Conservation (phyloP, 2,113 vertebrate species). For the Nymphicus hollandicus region DNA sequence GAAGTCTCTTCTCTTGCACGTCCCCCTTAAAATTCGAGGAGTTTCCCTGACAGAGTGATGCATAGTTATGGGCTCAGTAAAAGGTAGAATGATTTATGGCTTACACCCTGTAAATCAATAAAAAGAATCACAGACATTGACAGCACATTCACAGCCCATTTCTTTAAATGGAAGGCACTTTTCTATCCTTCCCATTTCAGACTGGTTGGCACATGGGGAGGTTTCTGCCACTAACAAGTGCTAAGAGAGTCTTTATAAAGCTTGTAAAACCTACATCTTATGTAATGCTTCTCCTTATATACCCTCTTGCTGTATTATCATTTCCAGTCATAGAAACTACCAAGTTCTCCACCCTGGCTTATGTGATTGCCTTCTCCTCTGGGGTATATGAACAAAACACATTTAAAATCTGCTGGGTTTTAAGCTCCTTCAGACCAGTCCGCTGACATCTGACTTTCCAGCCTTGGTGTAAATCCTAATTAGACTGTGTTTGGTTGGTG, state of each 20-base stretch:
- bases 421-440: not conserved
- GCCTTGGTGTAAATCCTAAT: not conserved
- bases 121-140: slow-evolving; percentile 61
- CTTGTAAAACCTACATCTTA: slow-evolving; percentile 13
- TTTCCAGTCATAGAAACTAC: not conserved
- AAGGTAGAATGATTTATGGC: slow-evolving; percentile 58
- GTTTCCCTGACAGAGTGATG: slow-evolving; percentile 45
- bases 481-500: not conserved
- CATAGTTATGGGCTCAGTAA: slow-evolving; percentile 55
- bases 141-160: slow-evolving; percentile 58
- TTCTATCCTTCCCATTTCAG: slow-evolving; percentile 20
- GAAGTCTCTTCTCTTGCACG: not conserved
- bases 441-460: not conserved
- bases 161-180: slow-evolving; percentile 63
- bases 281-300: not conserved
- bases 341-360: not conserved
- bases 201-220: not conserved
- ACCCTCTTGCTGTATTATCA: not conserved
- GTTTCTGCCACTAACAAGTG: slow-evolving; percentile 17
- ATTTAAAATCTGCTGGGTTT: not conserved
- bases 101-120: slow-evolving; percentile 59
- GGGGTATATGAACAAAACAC: not conserved
- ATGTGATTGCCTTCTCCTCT: not conserved
- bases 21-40: slow-evolving; percentile 32
- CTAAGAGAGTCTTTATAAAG: slow-evolving; percentile 27